Percentiles rank a stretch among this genome's conserved stretches.
Conservation (phyloP, 2,113 vertebrate genomes). For the Nyctereutes procyonoides region DNA sequence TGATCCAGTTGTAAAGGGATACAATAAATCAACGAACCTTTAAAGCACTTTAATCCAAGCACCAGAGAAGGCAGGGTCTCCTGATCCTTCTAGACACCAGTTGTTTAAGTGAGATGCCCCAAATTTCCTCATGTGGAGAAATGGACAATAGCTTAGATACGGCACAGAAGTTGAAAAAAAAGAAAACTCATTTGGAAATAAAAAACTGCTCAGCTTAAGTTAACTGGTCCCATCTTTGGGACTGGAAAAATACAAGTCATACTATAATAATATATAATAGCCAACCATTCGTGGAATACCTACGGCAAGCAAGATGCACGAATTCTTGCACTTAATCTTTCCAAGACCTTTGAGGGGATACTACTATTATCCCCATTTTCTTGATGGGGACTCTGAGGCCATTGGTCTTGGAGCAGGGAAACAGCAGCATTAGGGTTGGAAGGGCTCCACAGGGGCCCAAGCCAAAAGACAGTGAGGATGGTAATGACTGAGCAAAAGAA, state of each 20-base stretch:
- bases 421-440: background rate
- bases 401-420: background rate
- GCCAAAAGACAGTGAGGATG: background rate
- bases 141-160: background rate
- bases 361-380: background rate
- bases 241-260: background rate
- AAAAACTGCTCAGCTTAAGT: background rate
- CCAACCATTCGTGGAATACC: background rate
- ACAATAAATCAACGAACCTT: background rate
- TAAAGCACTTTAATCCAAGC: conserved; percentile 33
- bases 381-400: background rate
- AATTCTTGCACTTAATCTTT: background rate
- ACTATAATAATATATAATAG: background rate
- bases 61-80: background rate
- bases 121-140: conserved; percentile 24
- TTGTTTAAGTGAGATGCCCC: background rate
- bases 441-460: background rate
- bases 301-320: background rate
- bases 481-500: background rate
- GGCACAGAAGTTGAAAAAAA: background rate
- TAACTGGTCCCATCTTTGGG: background rate
- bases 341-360: background rate
- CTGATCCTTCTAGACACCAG: background rate
- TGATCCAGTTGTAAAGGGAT: background rate
- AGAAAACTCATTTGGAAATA: background rate